phyloP scores from a whole-genome alignment of 2,113 vertebrate genomes.

The Caranx ignobilis region DNA sequence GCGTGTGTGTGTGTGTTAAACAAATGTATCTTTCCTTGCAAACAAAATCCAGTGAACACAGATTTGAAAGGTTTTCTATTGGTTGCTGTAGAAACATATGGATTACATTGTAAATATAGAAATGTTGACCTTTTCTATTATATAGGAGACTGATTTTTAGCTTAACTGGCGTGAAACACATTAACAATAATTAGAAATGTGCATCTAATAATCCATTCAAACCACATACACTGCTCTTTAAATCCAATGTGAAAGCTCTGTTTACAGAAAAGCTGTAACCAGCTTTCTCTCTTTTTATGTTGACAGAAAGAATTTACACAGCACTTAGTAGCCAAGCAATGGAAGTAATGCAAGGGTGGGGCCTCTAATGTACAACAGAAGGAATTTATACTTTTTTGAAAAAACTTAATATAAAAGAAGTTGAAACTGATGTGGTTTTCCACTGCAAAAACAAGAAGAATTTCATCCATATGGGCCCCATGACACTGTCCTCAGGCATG shows the following conservation, averaged over 20 bases:
- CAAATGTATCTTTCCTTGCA: slow-evolving; percentile 4
- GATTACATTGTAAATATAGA: background rate
- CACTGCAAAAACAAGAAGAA: background rate
- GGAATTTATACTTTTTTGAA: background rate
- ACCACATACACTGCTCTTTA: background rate
- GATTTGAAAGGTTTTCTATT: background rate
- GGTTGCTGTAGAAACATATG: background rate
- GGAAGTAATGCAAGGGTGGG: background rate
- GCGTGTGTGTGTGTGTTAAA: slow-evolving; percentile 10
- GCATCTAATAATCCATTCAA: background rate
- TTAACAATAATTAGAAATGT: background rate
- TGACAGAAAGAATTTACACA: background rate
- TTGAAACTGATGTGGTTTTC: rapidly evolving
- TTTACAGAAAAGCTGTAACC: background rate
- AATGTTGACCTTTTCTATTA: background rate
- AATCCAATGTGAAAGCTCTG: background rate
- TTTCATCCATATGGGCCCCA: slow-evolving; percentile 2
- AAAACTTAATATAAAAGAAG: background rate
- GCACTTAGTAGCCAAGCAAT: background rate
- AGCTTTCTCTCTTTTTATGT: background rate
- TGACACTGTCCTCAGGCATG: background rate
- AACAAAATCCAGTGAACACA: background rate
- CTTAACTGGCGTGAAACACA: background rate
- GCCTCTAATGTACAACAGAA: background rate
- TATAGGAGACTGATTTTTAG: background rate